A percentile compares a stretch with the other conserved stretches of the same genome.
Conservation (phyloP, 2,888 invertebrate genomes). For the Sminthurides aquaticus region DNA sequence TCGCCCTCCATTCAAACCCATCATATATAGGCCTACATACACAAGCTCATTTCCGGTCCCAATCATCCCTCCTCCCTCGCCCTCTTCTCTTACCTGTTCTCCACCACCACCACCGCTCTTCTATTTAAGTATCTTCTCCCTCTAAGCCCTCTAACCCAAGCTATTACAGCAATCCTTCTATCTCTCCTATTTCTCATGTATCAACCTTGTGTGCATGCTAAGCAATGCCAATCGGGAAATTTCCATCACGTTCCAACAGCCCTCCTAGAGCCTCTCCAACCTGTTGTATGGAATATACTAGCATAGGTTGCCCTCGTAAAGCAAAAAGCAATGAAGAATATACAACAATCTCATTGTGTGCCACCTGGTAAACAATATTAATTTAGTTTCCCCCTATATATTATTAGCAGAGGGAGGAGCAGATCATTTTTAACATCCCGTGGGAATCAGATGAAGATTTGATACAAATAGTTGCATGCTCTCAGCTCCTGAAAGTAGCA, state of each 20-base stretch:
- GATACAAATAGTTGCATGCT: too few relatives aligned
- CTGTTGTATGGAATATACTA: too few relatives aligned
- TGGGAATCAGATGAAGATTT: too few relatives aligned
- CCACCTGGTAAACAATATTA: background rate
- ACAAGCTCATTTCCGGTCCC: constrained; percentile 7
- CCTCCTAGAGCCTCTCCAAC: background rate
- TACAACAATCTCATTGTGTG: background rate
- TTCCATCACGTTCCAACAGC: background rate
- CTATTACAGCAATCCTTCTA: background rate
- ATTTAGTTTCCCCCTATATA: background rate
- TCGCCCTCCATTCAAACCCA: background rate
- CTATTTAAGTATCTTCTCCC: too few relatives aligned
- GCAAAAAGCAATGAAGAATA: too few relatives aligned
- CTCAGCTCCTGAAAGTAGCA: too few relatives aligned
- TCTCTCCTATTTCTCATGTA: background rate
- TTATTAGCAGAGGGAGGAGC: background rate
- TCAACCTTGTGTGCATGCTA: background rate
- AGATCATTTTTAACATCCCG: background rate
- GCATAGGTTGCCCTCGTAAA: too few relatives aligned
- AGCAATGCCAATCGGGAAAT: background rate
- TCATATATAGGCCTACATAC: background rate
- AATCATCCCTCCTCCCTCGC: background rate
- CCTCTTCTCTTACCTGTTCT: background rate
- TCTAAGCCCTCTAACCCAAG: background rate
- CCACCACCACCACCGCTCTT: background rate